phyloP scores from a whole-genome alignment of 2,797 vertebrate genomes.

The Pagetopsis macropterus region DNA sequence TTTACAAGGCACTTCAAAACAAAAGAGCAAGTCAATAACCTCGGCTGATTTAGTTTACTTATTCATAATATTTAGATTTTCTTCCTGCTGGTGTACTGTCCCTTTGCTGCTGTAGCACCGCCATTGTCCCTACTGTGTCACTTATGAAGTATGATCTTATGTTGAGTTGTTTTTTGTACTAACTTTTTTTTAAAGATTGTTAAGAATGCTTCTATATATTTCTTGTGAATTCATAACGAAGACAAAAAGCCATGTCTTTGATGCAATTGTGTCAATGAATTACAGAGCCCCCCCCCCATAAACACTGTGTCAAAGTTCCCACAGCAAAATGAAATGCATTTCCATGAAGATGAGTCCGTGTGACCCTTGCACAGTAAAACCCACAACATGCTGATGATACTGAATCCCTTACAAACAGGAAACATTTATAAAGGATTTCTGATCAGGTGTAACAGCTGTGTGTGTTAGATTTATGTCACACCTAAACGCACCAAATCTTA shows the following conservation, averaged over 20 bases:
- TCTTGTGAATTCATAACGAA: not conserved
- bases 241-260: not conserved
- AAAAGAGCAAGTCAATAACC: too few species aligned
- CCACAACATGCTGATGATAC: not conserved
- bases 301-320: constrained; percentile 21
- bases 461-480: not conserved
- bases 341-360: not conserved
- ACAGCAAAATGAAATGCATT: not conserved
- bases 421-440: not conserved
- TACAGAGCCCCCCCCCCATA: not conserved
- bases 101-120: too few species aligned
- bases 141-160: too few species aligned
- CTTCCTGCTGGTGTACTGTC: too few species aligned
- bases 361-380: constrained; percentile 8
- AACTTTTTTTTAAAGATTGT: not conserved
- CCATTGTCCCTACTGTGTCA: too few species aligned
- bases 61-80: too few species aligned
- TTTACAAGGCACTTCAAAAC: too few species aligned
- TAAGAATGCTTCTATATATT: not conserved
- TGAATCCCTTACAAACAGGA: not conserved
- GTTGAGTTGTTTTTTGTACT: too few species aligned
- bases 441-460: not conserved
- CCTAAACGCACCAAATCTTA: not conserved
- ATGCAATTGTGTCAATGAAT: constrained; percentile 21
- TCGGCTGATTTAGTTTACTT: too few species aligned